Evolutionary conservation across 2,797 vertebrate species (phyloP).

Genomic region (Hydrolagus colliei): DNA sequence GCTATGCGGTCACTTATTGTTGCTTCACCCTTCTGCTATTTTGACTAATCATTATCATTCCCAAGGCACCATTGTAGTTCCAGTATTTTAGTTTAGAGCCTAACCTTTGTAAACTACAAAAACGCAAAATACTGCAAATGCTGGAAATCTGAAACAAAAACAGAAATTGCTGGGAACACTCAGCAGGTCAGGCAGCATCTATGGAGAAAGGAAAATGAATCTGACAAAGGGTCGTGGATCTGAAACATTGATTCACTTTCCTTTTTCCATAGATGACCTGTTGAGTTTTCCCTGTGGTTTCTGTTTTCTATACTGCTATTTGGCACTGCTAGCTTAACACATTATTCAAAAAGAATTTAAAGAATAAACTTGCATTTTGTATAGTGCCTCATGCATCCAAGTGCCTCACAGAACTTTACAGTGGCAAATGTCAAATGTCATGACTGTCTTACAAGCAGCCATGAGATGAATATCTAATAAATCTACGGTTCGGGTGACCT

Average conservation of each 20-base stretch:
- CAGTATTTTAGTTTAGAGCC: not conserved
- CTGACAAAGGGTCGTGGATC: too few species aligned
- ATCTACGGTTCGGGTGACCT: not conserved
- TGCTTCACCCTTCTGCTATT: conserved; percentile 1
- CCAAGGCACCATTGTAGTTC: not conserved
- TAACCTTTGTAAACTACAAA: not conserved
- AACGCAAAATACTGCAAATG: too few species aligned
- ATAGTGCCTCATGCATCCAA: not conserved
- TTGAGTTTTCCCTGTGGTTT: too few species aligned
- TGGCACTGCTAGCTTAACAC: not conserved
- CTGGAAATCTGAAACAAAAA: too few species aligned
- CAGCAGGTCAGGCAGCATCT: too few species aligned
- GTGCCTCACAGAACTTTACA: not conserved
- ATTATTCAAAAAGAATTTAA: not conserved
- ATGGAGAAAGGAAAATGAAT: too few species aligned
- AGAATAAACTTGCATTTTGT: too few species aligned
- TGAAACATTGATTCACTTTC: too few species aligned
- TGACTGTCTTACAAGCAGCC: not conserved
- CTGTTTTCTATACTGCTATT: not conserved
- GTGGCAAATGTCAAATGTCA: not conserved
- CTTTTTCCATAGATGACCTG: too few species aligned
- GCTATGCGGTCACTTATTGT: not conserved
- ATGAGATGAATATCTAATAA: not conserved
- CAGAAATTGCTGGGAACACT: too few species aligned
- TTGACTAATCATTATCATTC: not conserved